phyloP scores from a whole-genome alignment of 2,888 invertebrate species.

The Eubasilissa splendida region DNA sequence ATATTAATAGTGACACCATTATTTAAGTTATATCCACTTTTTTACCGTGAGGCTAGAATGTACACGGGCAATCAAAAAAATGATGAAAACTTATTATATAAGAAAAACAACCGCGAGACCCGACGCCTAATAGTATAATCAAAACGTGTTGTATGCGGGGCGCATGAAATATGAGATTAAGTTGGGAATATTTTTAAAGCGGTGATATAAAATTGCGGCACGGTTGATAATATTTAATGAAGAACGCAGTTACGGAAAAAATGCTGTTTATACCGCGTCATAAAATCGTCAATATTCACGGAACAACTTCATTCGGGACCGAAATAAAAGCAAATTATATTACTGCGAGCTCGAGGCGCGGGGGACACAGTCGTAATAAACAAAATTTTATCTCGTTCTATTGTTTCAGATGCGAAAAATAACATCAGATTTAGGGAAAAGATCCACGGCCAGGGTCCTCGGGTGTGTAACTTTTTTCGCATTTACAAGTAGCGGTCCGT shows the following conservation, averaged over 20 bases:
- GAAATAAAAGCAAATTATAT: slow-evolving; percentile 18
- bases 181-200: slow-evolving; percentile 14
- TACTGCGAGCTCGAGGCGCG: neutral
- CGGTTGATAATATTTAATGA: slow-evolving; percentile 31
- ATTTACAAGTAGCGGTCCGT: too few species aligned
- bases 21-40: too few species aligned
- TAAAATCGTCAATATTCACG: slow-evolving; percentile 26
- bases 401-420: neutral
- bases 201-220: slow-evolving; percentile 19
- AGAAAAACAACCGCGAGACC: too few species aligned
- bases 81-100: too few species aligned
- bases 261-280: slow-evolving; percentile 32
- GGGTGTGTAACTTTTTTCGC: too few species aligned
- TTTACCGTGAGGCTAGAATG: too few species aligned
- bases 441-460: too few species aligned
- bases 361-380: neutral
- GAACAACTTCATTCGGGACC: slow-evolving; percentile 10
- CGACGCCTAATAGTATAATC: neutral
- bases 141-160: slow-evolving; percentile 16
- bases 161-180: neutral
- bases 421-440: too few species aligned
- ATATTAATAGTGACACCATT: too few species aligned
- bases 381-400: slow-evolving; percentile 8
- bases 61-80: too few species aligned
- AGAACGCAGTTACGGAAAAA: slow-evolving; percentile 25